Conservation (phyloP, 2,888 invertebrate genomes). For the Meiosimyza decipiens region DNA sequence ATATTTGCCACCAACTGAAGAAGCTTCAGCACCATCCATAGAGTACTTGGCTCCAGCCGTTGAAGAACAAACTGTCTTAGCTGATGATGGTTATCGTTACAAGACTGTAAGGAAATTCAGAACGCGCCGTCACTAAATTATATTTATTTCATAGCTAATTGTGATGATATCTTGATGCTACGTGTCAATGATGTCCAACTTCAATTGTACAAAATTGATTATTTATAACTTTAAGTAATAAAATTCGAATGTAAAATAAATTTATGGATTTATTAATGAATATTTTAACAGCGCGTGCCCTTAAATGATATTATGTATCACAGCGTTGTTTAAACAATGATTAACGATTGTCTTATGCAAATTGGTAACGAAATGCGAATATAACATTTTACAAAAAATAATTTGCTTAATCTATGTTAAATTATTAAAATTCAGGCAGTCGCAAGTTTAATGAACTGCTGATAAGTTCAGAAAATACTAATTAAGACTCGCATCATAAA, state of each 20-base stretch:
- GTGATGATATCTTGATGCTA: neutral
- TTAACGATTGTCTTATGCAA: constrained; percentile 19
- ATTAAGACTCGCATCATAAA: no score
- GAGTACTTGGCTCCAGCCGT: constrained; percentile 22
- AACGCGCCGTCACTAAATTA: constrained; percentile 40
- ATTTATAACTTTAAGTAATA: neutral
- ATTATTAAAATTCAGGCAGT: neutral
- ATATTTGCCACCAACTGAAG: constrained; percentile 53
- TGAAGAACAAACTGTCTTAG: constrained; percentile 35
- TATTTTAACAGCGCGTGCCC: constrained; percentile 17
- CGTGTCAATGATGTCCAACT: neutral
- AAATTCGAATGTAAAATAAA: constrained; percentile 9
- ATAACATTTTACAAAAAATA: neutral
- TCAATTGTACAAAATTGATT: constrained; percentile 8
- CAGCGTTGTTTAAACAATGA: neutral
- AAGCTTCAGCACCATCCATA: constrained; percentile 29
- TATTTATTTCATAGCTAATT: neutral
- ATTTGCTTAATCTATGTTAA: constrained; percentile 21
- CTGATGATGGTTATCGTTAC: constrained; percentile 61
- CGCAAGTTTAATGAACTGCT: constrained; percentile 7
- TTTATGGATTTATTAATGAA: neutral
- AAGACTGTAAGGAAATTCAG: constrained; percentile 50
- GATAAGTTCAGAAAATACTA: no score
- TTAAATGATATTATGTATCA: neutral
- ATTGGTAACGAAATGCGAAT: neutral